Percentiles rank a stretch among this genome's conserved stretches.
Conservation (phyloP, 2,888 invertebrate species). For the Sphaeridia pumilis region DNA sequence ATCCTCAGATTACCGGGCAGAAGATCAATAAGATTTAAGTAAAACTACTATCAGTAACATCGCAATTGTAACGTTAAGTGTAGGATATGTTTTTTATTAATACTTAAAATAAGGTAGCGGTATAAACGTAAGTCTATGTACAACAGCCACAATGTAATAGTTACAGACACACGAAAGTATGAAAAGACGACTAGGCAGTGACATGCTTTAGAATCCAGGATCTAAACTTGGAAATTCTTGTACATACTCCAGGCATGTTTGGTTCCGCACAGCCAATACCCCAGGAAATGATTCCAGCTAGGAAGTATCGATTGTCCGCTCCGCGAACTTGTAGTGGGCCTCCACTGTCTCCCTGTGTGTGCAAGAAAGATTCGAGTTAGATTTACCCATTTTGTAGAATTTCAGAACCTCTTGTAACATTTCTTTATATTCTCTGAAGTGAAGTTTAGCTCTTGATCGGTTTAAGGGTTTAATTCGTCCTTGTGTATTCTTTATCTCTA, state of each 20-base stretch:
- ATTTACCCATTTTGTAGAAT: too few species aligned
- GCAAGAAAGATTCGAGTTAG: too few species aligned
- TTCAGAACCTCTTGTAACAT: too few species aligned
- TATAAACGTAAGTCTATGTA: constrained; percentile 12
- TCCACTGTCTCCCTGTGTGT: constrained; percentile 69
- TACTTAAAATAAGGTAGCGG: constrained; percentile 7
- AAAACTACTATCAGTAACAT: too few species aligned
- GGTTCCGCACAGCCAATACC: constrained; percentile 84
- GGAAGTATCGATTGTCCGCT: constrained; percentile 73
- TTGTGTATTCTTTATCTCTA: too few species aligned
- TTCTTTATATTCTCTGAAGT: too few species aligned
- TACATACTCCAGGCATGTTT: constrained; percentile 84
- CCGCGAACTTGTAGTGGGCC: constrained; percentile 68
- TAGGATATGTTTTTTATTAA: constrained; percentile 17
- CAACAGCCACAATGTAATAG: constrained; percentile 17
- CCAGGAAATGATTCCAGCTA: constrained; percentile 91
- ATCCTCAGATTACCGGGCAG: constrained; percentile 96
- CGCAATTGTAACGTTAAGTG: constrained; percentile 17
- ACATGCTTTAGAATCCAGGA: constrained; percentile 85
- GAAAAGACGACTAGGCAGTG: constrained; percentile 20
- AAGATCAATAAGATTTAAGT: constrained; percentile 97
- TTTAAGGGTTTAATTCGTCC: too few species aligned
- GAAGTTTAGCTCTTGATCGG: too few species aligned
- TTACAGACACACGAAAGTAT: too few species aligned
- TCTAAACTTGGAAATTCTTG: constrained; percentile 84